phyloP scores from a whole-genome alignment of 2,113 vertebrate species.

The Thamnaconus septentrionalis region DNA sequence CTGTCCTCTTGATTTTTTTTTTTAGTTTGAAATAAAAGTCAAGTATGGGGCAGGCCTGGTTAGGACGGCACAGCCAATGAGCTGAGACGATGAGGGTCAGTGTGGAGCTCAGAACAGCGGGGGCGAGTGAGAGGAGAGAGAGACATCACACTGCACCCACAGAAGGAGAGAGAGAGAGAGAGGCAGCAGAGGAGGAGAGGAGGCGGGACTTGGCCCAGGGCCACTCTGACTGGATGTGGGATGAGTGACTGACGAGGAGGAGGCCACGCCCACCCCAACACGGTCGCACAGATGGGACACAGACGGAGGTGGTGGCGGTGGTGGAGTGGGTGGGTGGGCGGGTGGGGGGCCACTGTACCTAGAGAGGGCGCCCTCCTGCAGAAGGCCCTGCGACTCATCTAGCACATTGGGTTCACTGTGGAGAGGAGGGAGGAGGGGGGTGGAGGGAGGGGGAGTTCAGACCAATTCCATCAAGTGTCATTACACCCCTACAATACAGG shows the following conservation, averaged over 20 bases:
- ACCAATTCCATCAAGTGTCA: constrained; percentile 64
- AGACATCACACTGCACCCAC: constrained; percentile 51
- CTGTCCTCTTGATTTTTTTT: no score
- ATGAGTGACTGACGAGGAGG: constrained; percentile 72
- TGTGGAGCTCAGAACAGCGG: constrained; percentile 42
- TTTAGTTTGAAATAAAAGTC: no score
- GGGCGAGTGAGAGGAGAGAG: constrained; percentile 20
- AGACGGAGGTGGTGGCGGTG: constrained; percentile 59
- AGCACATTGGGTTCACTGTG: constrained; percentile 99
- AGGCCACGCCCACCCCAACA: constrained; percentile 10
- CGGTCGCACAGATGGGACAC: constrained; percentile 83
- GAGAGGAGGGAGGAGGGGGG: constrained; percentile 75
- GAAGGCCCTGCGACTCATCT: constrained; percentile 99
- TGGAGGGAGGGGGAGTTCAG: constrained; percentile 81
- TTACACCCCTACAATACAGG: constrained; percentile 11
- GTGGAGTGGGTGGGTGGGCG: no score
- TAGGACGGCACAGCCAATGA: constrained; percentile 65
- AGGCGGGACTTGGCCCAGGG: constrained; percentile 36
- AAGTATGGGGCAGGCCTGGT: constrained; percentile 24
- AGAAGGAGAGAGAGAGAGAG: constrained; percentile 57
- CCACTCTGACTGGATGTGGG: constrained; percentile 71
- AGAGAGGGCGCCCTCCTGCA: constrained; percentile 99
- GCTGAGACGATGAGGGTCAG: constrained; percentile 69
- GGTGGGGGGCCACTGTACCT: constrained; percentile 90
- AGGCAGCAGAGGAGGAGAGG: constrained; percentile 8